These are phyloP conservation scores for Stegodyphus dumicola DNA, from an alignment of 1,140 invertebrate species.

Conservation along the genomic window DNA sequence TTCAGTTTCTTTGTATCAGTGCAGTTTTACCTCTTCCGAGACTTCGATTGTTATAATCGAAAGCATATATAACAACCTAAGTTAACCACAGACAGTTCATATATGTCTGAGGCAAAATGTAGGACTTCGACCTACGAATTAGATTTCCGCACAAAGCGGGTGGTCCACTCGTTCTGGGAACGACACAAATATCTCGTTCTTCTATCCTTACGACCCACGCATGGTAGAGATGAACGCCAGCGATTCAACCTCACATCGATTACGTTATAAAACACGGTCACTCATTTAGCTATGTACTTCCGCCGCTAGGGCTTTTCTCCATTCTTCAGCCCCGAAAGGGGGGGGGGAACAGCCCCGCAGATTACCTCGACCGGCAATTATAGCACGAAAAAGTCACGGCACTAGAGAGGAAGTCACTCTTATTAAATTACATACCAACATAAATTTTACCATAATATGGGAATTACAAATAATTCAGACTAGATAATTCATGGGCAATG, in stretches of 20 bases:
- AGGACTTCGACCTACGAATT: background rate
- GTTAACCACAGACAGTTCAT: background rate
- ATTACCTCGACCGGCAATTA: too few species aligned
- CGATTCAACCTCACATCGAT: slow-evolving; percentile 32
- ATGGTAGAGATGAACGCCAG: slow-evolving; percentile 27
- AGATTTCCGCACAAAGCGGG: background rate
- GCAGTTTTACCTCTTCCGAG: too few species aligned
- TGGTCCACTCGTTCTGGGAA: slow-evolving; percentile 25
- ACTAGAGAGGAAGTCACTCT: too few species aligned
- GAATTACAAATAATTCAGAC: too few species aligned
- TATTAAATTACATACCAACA: too few species aligned
- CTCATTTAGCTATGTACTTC: slow-evolving; percentile 4
- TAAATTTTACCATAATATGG: too few species aligned
- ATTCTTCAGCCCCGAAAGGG: too few species aligned
- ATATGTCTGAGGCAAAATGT: background rate
- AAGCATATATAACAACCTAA: background rate
- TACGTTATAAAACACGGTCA: slow-evolving; percentile 36
- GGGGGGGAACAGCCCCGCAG: too few species aligned
- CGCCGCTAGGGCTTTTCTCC: background rate
- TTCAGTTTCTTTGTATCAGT: background rate
- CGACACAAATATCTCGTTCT: slow-evolving; percentile 56
- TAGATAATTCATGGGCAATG: too few species aligned
- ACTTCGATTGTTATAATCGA: too few species aligned
- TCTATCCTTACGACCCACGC: slow-evolving; percentile 39
- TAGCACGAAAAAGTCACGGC: too few species aligned